These are phyloP conservation scores for Eupsilia transversa DNA, from an alignment of 2,888 invertebrate genomes.

Conservation along the genomic window DNA sequence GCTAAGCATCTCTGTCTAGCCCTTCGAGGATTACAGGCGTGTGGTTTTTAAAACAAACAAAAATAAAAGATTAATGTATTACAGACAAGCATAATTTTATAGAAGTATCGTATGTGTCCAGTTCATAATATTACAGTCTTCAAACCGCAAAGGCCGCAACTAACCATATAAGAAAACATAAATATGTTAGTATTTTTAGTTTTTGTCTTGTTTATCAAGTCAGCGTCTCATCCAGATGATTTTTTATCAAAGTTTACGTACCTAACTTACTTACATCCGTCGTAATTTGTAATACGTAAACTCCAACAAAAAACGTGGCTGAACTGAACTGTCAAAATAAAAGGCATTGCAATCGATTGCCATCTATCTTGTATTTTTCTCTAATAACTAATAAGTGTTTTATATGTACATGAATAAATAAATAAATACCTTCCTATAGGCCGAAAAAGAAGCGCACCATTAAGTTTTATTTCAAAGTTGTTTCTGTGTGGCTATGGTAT, in stretches of 20 bases:
- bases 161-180: slow-evolving; percentile 15
- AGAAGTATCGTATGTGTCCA: not conserved
- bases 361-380: not conserved
- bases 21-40: not conserved
- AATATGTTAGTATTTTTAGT: not conserved
- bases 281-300: not conserved
- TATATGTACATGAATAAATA: not conserved
- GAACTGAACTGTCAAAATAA: too few relatives aligned
- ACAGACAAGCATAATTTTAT: slow-evolving; percentile 1
- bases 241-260: slow-evolving; percentile 13
- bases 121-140: slow-evolving; percentile 3
- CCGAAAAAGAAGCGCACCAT: not conserved
- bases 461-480: slow-evolving; percentile 19
- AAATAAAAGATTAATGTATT: slow-evolving; percentile 2
- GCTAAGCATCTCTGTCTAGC: not conserved
- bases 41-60: not conserved
- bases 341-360: not conserved
- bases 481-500: slow-evolving; percentile 3
- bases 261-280: not conserved
- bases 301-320: slow-evolving; percentile 14
- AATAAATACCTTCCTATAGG: not conserved
- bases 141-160: slow-evolving; percentile 47
- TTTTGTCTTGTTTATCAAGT: slow-evolving; percentile 21
- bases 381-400: not conserved
- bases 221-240: slow-evolving; percentile 12